Evolutionary conservation across 1,140 invertebrate species (phyloP).

Genomic region (Bombus ignitus): DNA sequence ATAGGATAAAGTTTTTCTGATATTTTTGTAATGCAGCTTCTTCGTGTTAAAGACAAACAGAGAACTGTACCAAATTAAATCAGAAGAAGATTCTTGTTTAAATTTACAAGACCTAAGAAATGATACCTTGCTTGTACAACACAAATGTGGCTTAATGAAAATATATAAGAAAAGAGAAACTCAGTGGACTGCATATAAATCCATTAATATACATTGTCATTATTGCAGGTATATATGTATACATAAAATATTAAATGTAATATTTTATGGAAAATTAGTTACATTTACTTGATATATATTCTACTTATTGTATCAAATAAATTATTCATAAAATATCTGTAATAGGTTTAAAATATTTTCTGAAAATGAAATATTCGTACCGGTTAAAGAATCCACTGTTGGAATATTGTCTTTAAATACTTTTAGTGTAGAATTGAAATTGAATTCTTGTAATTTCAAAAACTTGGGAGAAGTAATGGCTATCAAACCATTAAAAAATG

Average conservation of each 20-base stretch:
- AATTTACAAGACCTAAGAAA: constrained; percentile 83
- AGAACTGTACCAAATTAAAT: constrained; percentile 84
- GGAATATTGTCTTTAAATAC: constrained; percentile 85
- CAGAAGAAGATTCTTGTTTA: constrained; percentile 84
- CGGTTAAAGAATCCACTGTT: constrained; percentile 86
- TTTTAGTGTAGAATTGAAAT: constrained; percentile 80
- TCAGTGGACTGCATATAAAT: constrained; percentile 84
- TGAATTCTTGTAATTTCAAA: constrained; percentile 77
- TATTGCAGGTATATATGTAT: constrained; percentile 83
- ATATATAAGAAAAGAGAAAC: constrained; percentile 85
- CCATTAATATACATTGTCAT: constrained; percentile 84
- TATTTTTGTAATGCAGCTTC: constrained; percentile 18
- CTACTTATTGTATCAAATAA: neutral
- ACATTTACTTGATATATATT: neutral
- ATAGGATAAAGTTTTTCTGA: constrained; percentile 2
- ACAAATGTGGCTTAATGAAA: constrained; percentile 87
- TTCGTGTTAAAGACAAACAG: constrained; percentile 84
- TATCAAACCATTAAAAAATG: constrained; percentile 84
- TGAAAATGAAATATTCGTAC: constrained; percentile 86
- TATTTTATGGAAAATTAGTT: neutral
- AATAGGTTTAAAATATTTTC: constrained; percentile 83
- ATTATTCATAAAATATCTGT: neutral
- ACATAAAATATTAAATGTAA: neutral
- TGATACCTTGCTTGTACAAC: constrained; percentile 86
- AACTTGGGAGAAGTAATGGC: constrained; percentile 85